A percentile compares a stretch with the other conserved stretches of the same genome.
These are phyloP conservation scores for Anguilla rostrata DNA, from an alignment of 2,113 vertebrate genomes.

Conservation along the genomic window DNA sequence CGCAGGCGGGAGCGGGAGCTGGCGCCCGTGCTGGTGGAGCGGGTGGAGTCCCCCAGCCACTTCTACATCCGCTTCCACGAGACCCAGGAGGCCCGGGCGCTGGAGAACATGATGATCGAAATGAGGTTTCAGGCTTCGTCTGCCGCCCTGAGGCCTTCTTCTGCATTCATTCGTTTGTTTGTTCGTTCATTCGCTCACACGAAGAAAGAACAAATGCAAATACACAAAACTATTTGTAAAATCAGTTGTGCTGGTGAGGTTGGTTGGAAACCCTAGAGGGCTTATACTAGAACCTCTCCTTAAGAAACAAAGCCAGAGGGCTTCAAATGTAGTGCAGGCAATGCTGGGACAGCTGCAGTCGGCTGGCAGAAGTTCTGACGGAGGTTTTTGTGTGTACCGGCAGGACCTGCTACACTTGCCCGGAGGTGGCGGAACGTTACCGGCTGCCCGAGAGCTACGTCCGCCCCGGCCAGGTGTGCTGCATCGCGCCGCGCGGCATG, in stretches of 20 bases:
- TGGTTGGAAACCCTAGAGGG: too few relatives aligned
- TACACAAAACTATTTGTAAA: too few relatives aligned
- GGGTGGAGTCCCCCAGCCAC: constrained; percentile 74
- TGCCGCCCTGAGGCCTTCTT: not conserved
- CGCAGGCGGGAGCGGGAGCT: constrained; percentile 60
- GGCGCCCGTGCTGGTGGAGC: constrained; percentile 77
- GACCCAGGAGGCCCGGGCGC: constrained; percentile 62
- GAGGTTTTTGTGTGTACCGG: constrained; percentile 6
- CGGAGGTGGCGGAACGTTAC: constrained; percentile 78
- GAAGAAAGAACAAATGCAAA: too few relatives aligned
- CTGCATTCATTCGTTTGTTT: too few relatives aligned
- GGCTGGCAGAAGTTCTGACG: too few relatives aligned
- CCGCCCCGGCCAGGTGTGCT: constrained; percentile 83
- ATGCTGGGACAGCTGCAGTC: too few relatives aligned
- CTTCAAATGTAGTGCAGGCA: not conserved
- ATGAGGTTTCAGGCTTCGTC: constrained; percentile 78
- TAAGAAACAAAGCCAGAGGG: not conserved
- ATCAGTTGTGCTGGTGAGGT: too few relatives aligned
- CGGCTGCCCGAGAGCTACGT: constrained; percentile 74
- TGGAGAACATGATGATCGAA: constrained; percentile 87
- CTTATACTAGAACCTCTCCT: too few relatives aligned
- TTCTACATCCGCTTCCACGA: constrained; percentile 81
- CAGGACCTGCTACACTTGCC: constrained; percentile 81
- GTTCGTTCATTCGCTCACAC: too few relatives aligned
- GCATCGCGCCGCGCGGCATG: constrained; percentile 66